Base-by-base conservation (phyloP, 2,797 vertebrate genomes). In the Tiaroga cobitis region DNA sequence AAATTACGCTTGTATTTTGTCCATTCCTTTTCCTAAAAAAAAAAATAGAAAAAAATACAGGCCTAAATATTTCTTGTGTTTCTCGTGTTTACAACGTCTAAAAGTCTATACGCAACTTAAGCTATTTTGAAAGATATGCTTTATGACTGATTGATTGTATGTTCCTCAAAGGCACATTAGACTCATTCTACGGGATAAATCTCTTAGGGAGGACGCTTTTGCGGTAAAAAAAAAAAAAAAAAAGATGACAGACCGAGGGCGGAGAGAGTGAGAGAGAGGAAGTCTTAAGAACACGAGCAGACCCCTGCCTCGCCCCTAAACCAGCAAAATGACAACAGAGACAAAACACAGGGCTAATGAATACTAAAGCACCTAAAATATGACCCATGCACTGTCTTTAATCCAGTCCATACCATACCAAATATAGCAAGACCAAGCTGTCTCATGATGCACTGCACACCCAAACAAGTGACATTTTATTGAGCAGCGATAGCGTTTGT, bases 271-370 rank as follows among this genome's bases (percentile, higher is more conserved):
- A 13, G 24, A 39, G 78, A 43, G 68, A 67, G 75, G 85, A 89
- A 87, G 86, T 86, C 77, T 80, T 77, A 79, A 85, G 86, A 83
- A 86, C 69, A 85, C n/a, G 84, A 84, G 82, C 82, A 92, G 91
- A 90, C 86, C 85, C 86, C 85, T 46, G 87, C 87, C 88, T 92
- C 81, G 88, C 80, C 88, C 85, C 67, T 88, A 91, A 91, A 92
- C 61, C 90, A 88, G 90, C 87, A 87, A 91, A 90, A 89, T 92
- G 90, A 94, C 91, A 93, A 87, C 91, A 84, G 89, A 91, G 92
- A 92, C 87, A 89, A 92, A 92, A 92, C 88, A 88, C 82, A 86
- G 81, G 81, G 72, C 85, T 85, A 86, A 54, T 90, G 86, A 92
- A 90, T 90, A 88, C 88, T 90, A 89, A 90, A 88, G 83, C 77